These are phyloP conservation scores for Hypotaenidia philippensis DNA, from an alignment of 2,797 vertebrate species.

Conservation along the genomic window DNA sequence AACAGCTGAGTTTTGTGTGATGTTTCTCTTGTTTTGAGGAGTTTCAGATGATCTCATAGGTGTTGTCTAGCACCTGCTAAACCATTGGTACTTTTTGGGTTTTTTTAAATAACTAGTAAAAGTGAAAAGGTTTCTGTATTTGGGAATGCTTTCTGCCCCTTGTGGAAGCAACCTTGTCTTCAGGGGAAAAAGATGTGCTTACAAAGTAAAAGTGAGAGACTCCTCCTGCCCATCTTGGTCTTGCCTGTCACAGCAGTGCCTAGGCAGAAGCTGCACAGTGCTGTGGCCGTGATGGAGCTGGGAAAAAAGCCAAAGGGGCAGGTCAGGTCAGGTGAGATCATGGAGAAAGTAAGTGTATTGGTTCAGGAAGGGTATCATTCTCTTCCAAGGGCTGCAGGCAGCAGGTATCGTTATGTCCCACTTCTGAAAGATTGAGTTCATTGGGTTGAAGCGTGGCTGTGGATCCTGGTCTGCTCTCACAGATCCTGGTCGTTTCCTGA, in stretches of 20 bases:
- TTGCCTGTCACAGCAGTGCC: not conserved
- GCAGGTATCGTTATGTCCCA: too few relatives aligned
- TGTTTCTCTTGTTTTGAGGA: fast-evolving
- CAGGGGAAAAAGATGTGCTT: fast-evolving
- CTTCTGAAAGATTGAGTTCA: not conserved
- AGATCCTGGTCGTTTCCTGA: not conserved
- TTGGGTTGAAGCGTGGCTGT: not conserved
- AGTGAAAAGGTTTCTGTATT: not conserved
- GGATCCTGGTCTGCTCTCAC: not conserved
- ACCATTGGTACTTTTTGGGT: not conserved
- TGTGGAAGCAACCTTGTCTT: not conserved
- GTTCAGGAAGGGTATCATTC: not conserved
- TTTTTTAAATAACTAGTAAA: not conserved
- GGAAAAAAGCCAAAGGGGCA: not conserved
- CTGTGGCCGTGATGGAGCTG: fast-evolving
- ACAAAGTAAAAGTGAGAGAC: not conserved
- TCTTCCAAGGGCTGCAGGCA: too few relatives aligned
- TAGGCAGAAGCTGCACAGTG: not conserved
- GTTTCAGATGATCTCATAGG: not conserved
- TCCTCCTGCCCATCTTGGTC: not conserved
- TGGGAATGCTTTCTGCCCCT: not conserved
- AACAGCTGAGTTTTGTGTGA: not conserved
- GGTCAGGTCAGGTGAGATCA: fast-evolving
- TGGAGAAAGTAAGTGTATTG: not conserved
- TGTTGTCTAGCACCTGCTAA: not conserved